Conservation (phyloP, 2,888 invertebrate species). For the Frankliniella intonsa region DNA sequence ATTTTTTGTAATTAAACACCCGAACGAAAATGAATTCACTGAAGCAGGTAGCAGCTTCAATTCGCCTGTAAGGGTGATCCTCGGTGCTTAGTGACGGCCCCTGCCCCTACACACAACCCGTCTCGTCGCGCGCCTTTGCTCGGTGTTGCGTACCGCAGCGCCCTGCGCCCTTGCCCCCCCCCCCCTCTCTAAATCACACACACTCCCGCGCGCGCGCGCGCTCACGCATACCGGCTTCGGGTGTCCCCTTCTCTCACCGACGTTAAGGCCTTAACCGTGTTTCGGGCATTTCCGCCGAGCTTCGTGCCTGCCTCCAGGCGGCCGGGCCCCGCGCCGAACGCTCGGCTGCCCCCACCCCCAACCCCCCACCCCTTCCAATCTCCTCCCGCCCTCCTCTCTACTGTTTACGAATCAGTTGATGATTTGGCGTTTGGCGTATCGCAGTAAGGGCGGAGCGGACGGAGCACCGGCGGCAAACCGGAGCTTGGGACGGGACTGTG, state of each 20-base stretch:
- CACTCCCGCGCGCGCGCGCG: not conserved
- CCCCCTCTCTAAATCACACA: not conserved
- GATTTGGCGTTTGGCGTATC: constrained; percentile 22
- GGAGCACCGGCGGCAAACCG: not conserved
- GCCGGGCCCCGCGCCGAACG: not conserved
- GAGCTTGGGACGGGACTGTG: not conserved
- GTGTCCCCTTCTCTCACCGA: not conserved
- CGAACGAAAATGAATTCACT: too few species aligned
- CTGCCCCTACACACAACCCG: not conserved
- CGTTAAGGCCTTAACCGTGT: not conserved
- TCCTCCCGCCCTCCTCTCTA: not conserved
- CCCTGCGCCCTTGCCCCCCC: not conserved
- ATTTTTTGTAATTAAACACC: too few species aligned
- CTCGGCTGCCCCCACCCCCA: not conserved
- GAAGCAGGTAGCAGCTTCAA: too few species aligned
- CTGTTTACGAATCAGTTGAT: constrained; percentile 25
- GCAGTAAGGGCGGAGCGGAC: not conserved
- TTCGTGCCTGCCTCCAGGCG: not conserved
- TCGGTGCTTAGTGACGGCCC: not conserved
- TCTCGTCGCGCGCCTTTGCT: not conserved
- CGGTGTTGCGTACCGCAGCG: not conserved
- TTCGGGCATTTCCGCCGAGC: constrained; percentile 1
- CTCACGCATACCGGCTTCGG: not conserved
- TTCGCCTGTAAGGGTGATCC: too few species aligned
- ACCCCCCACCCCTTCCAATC: not conserved